Evolutionary conservation across 2,888 invertebrate genomes (phyloP).

Genomic region (Drosophila crucigera): DNA sequence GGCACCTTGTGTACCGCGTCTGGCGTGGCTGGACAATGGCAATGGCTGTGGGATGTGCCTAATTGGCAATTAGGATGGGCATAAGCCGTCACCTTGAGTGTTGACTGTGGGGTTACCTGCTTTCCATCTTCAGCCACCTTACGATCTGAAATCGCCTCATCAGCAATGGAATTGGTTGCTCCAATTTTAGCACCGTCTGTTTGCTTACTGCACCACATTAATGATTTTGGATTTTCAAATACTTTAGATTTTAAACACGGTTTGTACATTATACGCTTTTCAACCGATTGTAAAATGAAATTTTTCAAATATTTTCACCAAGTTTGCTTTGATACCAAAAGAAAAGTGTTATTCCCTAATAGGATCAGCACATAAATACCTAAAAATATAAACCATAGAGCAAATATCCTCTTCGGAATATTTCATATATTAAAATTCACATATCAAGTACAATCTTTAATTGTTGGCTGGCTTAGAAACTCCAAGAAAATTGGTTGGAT

Average conservation of each 20-base stretch:
- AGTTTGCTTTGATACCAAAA: slow-evolving; percentile 13
- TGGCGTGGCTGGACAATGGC: slow-evolving; percentile 47
- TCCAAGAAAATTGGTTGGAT: too few relatives aligned
- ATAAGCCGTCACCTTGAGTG: neutral
- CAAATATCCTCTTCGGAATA: neutral
- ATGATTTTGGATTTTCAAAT: slow-evolving; percentile 43
- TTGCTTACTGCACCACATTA: slow-evolving; percentile 37
- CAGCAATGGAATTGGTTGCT: slow-evolving; percentile 17
- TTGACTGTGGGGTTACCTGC: slow-evolving; percentile 21
- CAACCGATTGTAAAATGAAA: neutral
- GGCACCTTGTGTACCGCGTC: neutral
- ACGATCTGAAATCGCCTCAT: neutral
- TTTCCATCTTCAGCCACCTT: neutral
- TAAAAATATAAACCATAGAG: too few relatives aligned
- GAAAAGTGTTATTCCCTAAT: neutral
- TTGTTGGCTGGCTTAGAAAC: neutral
- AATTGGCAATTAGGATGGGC: neutral
- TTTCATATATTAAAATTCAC: neutral
- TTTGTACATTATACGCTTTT: slow-evolving; percentile 25
- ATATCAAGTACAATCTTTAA: neutral
- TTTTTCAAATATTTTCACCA: neutral
- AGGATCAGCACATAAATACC: neutral
- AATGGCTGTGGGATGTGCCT: slow-evolving; percentile 24
- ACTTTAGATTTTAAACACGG: slow-evolving; percentile 46
- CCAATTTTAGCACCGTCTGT: neutral